Evolutionary conservation across 1,140 invertebrate species (phyloP).

Genomic region (Atopsyche davidsoni): DNA sequence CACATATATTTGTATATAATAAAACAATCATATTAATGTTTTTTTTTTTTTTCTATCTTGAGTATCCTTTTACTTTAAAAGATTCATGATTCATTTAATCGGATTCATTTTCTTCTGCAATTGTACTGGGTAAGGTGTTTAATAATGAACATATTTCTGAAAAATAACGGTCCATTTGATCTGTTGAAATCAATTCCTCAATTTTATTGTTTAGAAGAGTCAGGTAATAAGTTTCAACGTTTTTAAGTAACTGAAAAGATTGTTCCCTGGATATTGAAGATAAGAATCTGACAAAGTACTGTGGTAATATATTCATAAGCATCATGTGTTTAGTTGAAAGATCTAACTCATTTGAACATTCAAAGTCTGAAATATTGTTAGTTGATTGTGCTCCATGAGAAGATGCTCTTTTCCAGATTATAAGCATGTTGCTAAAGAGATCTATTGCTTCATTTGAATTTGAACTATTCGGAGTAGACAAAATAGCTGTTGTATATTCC

Average conservation of each 20-base stretch:
- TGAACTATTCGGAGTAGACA: conserved; percentile 14
- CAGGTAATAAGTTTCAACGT: conserved; percentile 6
- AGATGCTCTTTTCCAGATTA: conserved; percentile 13
- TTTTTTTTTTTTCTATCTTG: too few relatives aligned
- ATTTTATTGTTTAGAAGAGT: conserved; percentile 11
- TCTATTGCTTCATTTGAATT: conserved; percentile 9
- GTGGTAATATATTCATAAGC: conserved; percentile 5
- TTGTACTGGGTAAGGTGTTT: too few relatives aligned
- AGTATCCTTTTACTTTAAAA: too few relatives aligned
- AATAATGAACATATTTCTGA: too few relatives aligned
- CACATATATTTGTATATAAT: too few relatives aligned
- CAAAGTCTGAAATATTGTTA: neutral
- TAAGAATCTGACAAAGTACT: conserved; percentile 26
- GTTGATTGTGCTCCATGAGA: neutral
- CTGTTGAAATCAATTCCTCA: conserved; percentile 5
- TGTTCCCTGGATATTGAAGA: conserved; percentile 14
- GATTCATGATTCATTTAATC: too few relatives aligned
- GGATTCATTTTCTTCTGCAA: too few relatives aligned
- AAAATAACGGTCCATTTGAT: too few relatives aligned
- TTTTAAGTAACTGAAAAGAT: conserved; percentile 1
- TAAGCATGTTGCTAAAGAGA: conserved; percentile 11
- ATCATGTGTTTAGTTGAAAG: conserved; percentile 1
- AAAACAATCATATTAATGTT: too few relatives aligned
- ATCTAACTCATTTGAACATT: conserved; percentile 1
- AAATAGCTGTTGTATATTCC: conserved; percentile 37